Evolutionary conservation across 2,888 invertebrate genomes (phyloP), one percentile per base, ranked within the genome.

Genomic region (Chironomus tentans): DNA sequence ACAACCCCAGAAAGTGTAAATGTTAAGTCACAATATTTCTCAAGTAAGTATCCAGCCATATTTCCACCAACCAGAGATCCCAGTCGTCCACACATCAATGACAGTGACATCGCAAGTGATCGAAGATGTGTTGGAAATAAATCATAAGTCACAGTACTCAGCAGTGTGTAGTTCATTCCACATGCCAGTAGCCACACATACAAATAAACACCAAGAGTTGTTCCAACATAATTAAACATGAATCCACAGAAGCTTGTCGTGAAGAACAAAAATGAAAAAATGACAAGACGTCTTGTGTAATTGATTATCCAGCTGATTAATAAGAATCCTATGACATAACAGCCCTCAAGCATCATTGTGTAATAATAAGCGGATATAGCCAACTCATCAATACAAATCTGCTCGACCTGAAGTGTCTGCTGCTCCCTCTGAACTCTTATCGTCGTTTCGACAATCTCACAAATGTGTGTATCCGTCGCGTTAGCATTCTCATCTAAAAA

Each of bases 101-200:
- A 82, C 56, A 84, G 81, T 50, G 83, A 83, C 5, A 84, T 82
- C 0, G 84, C 83, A 79, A 84, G 84, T 7, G 83, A 84, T 13
- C 82, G 80, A 68, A 82, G 79, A 71, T 81, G 79, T 2, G 83
- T 83, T 38, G 83, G 83, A 78, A 80, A 82, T 6, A 82, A 76
- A 74, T 82, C 83, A 3, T 82, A 82, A 6, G 82, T 81, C 10
- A 81, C 80, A 4, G 82, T 81, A 79, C 81, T 82, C 1, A 82
- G 78, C 0, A 83, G 81, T 75, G 80, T 81, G 6, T 82, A 80
- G 4, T 79, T 81, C n/a, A 82, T 71, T 0, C 82, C 82, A 68
- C 80, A 80, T 2, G 80, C 77, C 13, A 82, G 77, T 10, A 82
- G 77, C 2, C 80, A 78, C 0, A 81, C 77, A 77, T 80, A 82